Base-by-base conservation (phyloP, 2,797 vertebrate genomes). In the Perodicticus potto region DNA sequence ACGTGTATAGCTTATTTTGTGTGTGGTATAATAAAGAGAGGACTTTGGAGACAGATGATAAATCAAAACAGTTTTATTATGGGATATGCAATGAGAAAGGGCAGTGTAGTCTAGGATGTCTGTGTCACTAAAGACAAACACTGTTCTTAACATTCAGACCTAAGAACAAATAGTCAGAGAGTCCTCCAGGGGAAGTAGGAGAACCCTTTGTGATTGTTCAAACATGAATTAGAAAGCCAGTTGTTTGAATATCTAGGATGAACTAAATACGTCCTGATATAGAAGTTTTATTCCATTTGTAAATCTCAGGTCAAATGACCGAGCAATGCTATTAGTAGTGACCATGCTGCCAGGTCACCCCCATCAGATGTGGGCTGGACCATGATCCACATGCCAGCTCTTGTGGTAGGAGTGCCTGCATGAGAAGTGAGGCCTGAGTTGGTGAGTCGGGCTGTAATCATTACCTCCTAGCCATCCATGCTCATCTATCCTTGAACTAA, bases 61-160 rank as follows among this genome's bases (percentile, higher is more conserved):
- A 85, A 59, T 83, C 76, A 90, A 85, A 77, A 80, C 45, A 74
- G 14, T 93, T 95, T 96, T 78, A 83, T n/a, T 77, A n/a, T 88
- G 80, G 40, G 78, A 45, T n/a, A 69, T 86, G 40, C 29, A 34
- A 34, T 72, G 59, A 93, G 34, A 85, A 78, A 92, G 32, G 34
- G 45, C 87, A 88, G 78, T 34, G 4, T 85, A 16, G 5, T 65
- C n/a, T 65, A 94, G 65, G 40, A 43, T 53, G 40, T 93, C 93
- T 59, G 29, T 88, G 37, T 85, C 10, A 77, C 12, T 17, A 84
- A 94, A 95, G 83, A 73, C 49, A 95, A 90, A 70, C 85, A 82
- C 43, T 8, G 78, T n/a, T 86, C n/a, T 85, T 89, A 78, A 55
- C 86, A 59, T 86, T 95, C 40, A 91, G n/a, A 61, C 84, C n/a